Evolutionary conservation across 2,888 invertebrate species (phyloP).

Genomic region (Cactoblastis cactorum): DNA sequence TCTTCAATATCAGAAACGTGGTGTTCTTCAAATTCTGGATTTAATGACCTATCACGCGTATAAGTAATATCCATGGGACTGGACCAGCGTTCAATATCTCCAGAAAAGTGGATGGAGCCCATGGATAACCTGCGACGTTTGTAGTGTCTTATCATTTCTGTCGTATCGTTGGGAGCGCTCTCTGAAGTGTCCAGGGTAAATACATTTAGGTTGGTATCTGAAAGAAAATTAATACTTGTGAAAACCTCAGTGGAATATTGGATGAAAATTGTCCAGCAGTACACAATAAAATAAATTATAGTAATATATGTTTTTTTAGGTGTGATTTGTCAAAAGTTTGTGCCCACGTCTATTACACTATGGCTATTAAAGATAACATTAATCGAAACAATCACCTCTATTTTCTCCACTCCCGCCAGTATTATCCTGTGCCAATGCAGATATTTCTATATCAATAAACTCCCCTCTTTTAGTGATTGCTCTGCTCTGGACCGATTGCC

Average conservation of each 20-base stretch:
- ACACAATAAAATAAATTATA: too few relatives aligned
- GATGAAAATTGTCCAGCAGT: too few relatives aligned
- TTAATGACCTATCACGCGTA: neutral
- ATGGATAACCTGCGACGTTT: neutral
- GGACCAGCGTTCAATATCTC: neutral
- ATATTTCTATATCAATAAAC: conserved; percentile 4
- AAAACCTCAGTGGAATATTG: too few relatives aligned
- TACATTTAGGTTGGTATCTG: conserved; percentile 3
- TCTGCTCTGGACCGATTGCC: neutral
- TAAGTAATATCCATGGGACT: neutral
- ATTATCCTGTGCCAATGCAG: neutral
- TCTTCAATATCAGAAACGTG: neutral
- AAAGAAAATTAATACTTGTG: conserved; percentile 2
- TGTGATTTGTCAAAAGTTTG: too few relatives aligned
- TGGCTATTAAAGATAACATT: too few relatives aligned
- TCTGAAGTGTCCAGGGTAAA: neutral
- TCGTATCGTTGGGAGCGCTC: neutral
- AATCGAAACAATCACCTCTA: neutral
- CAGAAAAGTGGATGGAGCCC: neutral
- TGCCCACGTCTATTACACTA: too few relatives aligned
- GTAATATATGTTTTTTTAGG: too few relatives aligned
- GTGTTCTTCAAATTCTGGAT: neutral
- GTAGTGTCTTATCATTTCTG: conserved; percentile 15
- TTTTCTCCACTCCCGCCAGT: neutral
- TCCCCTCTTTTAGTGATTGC: neutral